Conservation (phyloP, 2,113 vertebrate genomes). For the Marmota flaviventris region DNA sequence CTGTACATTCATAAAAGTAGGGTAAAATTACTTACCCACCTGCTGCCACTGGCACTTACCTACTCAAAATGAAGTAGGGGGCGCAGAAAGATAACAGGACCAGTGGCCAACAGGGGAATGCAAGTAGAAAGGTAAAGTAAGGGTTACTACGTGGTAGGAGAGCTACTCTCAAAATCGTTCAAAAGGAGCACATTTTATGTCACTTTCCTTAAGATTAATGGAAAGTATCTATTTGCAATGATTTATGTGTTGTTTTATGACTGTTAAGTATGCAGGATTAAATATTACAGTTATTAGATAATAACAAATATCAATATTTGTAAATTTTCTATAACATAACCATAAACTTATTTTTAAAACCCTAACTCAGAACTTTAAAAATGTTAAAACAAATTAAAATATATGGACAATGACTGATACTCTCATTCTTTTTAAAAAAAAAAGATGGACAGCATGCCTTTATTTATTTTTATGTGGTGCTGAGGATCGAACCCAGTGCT, state of each 20-base stretch:
- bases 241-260: background rate
- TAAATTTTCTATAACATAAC: conserved; percentile 35
- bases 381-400: conserved; percentile 51
- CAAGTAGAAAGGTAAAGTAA: conserved; percentile 77
- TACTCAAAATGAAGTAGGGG: conserved; percentile 81
- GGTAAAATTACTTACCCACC: conserved; percentile 76
- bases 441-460: too few relatives aligned
- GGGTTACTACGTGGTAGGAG: conserved; percentile 47
- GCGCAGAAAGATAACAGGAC: conserved; percentile 73
- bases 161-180: conserved; percentile 53
- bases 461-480: too few relatives aligned
- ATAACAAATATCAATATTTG: conserved; percentile 15
- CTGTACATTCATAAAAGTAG: conserved; percentile 73
- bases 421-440: too few relatives aligned
- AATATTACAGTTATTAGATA: conserved; percentile 6
- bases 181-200: conserved; percentile 61
- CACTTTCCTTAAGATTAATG: conserved; percentile 48
- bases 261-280: background rate
- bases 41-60: conserved; percentile 82
- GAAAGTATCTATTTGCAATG: conserved; percentile 24
- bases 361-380: conserved; percentile 56
- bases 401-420: conserved; percentile 1
- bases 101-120: conserved; percentile 81
- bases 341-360: background rate
- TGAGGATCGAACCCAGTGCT: too few relatives aligned